These are phyloP conservation scores for Danio jaintianensis DNA, from an alignment of 2,797 vertebrate genomes.

Conservation along the genomic window DNA sequence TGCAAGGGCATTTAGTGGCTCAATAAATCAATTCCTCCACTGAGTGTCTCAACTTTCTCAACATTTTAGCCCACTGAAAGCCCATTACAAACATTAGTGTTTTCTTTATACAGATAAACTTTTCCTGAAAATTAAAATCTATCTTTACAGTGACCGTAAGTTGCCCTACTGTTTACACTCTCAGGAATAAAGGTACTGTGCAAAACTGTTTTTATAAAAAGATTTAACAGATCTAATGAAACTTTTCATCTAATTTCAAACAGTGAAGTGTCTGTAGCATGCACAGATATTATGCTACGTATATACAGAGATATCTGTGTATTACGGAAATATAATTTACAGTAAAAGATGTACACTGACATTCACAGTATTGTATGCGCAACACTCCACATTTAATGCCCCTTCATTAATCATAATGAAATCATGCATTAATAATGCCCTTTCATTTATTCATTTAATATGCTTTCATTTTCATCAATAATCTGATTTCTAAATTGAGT, in stretches of 20 bases:
- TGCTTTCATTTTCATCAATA: no score
- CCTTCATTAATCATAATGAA: no score
- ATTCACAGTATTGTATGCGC: neutral
- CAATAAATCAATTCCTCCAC: constrained; percentile 4
- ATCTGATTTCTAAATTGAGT: no score
- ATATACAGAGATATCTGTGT: no score
- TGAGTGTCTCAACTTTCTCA: neutral
- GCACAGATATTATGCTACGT: no score
- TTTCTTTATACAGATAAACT: neutral
- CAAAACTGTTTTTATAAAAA: neutral
- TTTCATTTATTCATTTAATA: no score
- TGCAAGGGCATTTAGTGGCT: neutral
- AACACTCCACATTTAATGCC: neutral
- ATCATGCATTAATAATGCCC: no score
- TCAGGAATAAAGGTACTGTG: no score
- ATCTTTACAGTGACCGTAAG: neutral
- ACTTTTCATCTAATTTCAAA: neutral
- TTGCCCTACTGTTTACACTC: neutral
- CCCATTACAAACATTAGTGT: constrained; percentile 8
- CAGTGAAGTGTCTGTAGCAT: no score
- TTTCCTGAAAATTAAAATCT: neutral
- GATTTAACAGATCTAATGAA: neutral
- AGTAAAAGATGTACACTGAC: neutral
- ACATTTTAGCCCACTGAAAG: neutral
- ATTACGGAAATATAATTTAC: no score